These are phyloP conservation scores for Venturia canescens DNA, from an alignment of 1,140 invertebrate genomes.

Conservation along the genomic window DNA sequence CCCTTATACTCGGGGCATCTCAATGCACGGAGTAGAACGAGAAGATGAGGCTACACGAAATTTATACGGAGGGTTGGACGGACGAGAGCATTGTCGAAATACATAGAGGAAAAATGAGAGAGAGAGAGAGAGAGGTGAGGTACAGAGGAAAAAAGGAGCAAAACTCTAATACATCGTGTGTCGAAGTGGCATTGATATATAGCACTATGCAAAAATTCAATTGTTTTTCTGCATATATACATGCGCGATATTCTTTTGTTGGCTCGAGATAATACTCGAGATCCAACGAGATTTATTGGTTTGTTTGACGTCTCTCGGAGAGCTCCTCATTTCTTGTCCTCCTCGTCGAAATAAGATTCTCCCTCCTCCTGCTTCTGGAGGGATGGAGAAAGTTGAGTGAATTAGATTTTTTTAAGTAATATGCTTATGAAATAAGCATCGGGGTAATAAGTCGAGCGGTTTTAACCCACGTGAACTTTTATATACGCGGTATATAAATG, in stretches of 20 bases:
- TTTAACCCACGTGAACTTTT: constrained; percentile 27
- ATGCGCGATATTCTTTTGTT: not conserved
- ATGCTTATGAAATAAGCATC: constrained; percentile 37
- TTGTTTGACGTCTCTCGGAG: constrained; percentile 59
- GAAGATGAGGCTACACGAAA: constrained; percentile 47
- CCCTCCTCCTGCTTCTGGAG: not conserved
- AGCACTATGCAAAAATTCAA: constrained; percentile 42
- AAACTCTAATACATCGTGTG: constrained; percentile 37
- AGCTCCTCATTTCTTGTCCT: not conserved
- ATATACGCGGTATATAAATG: not conserved
- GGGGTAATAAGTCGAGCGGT: constrained; percentile 33
- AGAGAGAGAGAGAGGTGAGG: not conserved
- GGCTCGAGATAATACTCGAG: constrained; percentile 41
- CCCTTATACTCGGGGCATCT: not conserved
- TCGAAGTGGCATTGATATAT: constrained; percentile 45
- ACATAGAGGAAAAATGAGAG: not conserved
- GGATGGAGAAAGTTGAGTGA: constrained; percentile 15
- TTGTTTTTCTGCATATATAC: constrained; percentile 32
- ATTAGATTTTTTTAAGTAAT: constrained; percentile 41
- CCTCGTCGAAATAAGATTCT: constrained; percentile 39
- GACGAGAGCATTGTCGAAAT: constrained; percentile 47
- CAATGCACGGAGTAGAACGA: not conserved
- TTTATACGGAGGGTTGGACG: constrained; percentile 58
- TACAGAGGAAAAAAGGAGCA: not conserved
- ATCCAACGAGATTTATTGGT: constrained; percentile 56